Percentiles rank a stretch among this genome's conserved stretches.
Evolutionary conservation across 2,797 vertebrate genomes (phyloP).

Genomic region (Melanotaenia trifasciata): DNA sequence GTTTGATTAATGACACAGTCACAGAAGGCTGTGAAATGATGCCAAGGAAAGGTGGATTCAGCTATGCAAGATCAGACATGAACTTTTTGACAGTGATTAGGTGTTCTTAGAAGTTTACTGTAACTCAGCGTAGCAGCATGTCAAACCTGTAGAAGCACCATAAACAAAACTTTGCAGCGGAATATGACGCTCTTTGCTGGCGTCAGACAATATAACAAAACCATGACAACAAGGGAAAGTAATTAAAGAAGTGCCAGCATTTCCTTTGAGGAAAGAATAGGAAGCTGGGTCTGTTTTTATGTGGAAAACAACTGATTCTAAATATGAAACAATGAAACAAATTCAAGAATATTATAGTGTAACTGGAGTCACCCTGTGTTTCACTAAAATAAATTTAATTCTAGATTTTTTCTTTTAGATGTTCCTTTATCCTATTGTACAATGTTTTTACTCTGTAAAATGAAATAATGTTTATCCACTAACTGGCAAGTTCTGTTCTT

Average conservation of each 20-base stretch:
- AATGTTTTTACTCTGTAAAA: background rate
- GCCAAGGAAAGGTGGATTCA: slow-evolving; percentile 3
- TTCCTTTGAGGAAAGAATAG: background rate
- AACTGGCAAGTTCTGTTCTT: background rate
- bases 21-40: slow-evolving; percentile 1
- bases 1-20: slow-evolving; percentile 22
- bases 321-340: slow-evolving; percentile 1
- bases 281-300: background rate
- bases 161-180: slow-evolving; percentile 4
- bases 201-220: background rate
- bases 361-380: background rate
- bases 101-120: background rate
- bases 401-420: background rate
- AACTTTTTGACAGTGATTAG: background rate
- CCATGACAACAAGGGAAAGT: background rate
- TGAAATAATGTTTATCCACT: background rate
- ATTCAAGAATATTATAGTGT: background rate
- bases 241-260: background rate
- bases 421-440: background rate
- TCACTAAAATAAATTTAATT: background rate
- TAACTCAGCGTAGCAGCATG: background rate
- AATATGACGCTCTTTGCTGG: background rate
- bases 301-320: background rate
- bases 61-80: background rate
- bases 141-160: slow-evolving; percentile 8